Evolutionary conservation across 2,888 invertebrate genomes (phyloP).

Genomic region (Empis livida): DNA sequence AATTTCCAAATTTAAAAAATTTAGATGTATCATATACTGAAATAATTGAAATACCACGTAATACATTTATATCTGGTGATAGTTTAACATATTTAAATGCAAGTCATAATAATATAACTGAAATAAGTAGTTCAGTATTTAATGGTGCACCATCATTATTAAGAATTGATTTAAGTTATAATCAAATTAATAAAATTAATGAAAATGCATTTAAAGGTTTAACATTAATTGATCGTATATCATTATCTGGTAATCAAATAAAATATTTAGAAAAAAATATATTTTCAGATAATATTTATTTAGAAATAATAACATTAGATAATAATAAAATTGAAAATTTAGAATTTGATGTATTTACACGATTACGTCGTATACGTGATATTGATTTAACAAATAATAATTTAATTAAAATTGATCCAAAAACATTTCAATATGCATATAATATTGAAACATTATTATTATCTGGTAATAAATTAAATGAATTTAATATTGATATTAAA

Average conservation of each 20-base stretch:
- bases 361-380: conserved; percentile 27
- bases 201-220: conserved; percentile 29
- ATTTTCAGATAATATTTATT: conserved; percentile 26
- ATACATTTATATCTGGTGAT: conserved; percentile 29
- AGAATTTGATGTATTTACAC: conserved; percentile 26
- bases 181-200: conserved; percentile 22
- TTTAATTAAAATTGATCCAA: conserved; percentile 23
- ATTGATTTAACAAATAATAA: conserved; percentile 29
- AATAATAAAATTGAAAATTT: conserved; percentile 25
- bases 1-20: conserved; percentile 25
- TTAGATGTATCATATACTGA: conserved; percentile 30
- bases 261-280: conserved; percentile 23
- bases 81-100: conserved; percentile 26
- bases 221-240: conserved; percentile 24
- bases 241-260: conserved; percentile 25
- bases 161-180: conserved; percentile 28
- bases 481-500: conserved; percentile 24
- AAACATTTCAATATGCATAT: conserved; percentile 26
- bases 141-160: conserved; percentile 27
- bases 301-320: conserved; percentile 26
- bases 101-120: conserved; percentile 28
- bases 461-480: conserved; percentile 19
- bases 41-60: conserved; percentile 28
- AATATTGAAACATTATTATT: conserved; percentile 24
- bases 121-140: conserved; percentile 29